Percentiles rank a stretch among this genome's conserved stretches.
Conservation (phyloP, 2,113 vertebrate species). For the Colinus virginianus region DNA sequence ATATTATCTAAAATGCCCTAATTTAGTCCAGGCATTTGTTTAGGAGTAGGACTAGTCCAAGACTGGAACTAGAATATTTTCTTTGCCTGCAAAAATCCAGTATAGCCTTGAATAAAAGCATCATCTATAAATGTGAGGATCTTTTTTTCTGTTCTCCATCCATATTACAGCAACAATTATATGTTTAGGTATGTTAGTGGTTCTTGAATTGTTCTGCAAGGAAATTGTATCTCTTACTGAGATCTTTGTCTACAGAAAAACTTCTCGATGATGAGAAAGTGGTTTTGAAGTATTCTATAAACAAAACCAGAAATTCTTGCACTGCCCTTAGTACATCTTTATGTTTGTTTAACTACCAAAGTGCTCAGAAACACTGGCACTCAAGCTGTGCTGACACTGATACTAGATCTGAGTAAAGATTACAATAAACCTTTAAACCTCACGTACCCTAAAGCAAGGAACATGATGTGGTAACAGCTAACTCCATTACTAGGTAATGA, state of each 20-base stretch:
- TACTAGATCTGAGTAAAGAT: neutral
- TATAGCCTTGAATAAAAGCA: neutral
- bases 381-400: neutral
- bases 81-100: neutral
- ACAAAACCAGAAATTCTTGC: neutral
- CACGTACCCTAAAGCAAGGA: neutral
- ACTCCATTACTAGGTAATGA: neutral
- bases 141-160: neutral
- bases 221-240: neutral
- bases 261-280: neutral
- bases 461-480: neutral
- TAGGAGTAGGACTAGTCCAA: no score
- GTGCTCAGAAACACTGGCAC: rapidly evolving
- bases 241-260: neutral
- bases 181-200: neutral
- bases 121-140: neutral
- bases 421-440: neutral
- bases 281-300: neutral
- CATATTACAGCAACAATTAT: neutral
- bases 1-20: neutral
- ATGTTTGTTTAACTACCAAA: neutral
- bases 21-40: neutral
- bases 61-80: neutral
- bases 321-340: neutral
- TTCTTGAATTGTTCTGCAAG: neutral